Percentiles rank a stretch among this genome's conserved stretches.
phyloP scores from a whole-genome alignment of 2,113 vertebrate species.

The Lasiurus cinereus region DNA sequence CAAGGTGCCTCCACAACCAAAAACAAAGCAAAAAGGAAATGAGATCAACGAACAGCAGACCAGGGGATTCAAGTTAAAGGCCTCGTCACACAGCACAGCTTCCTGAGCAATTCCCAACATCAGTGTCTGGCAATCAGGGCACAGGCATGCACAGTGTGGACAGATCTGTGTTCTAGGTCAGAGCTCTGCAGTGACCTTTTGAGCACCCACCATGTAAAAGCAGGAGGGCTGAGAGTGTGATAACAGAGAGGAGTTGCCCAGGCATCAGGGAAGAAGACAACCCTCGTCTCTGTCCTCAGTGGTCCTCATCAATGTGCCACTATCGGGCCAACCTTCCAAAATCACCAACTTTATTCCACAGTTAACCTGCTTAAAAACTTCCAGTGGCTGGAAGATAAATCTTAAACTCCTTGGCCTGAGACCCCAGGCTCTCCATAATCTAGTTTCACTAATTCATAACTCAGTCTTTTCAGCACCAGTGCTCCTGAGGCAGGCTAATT shows the following conservation, averaged over 20 bases:
- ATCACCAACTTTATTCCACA: background rate
- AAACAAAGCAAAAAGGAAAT: background rate
- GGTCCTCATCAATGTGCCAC: background rate
- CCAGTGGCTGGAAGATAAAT: constrained; percentile 7
- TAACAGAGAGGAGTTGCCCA: background rate
- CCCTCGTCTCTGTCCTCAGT: no score
- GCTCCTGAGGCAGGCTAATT: background rate
- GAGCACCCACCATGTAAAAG: background rate
- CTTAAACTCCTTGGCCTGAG: background rate
- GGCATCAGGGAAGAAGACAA: background rate
- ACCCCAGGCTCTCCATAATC: background rate
- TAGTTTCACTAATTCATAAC: background rate
- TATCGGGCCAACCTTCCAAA: background rate
- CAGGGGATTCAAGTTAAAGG: background rate
- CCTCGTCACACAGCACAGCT: background rate
- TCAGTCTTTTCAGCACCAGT: background rate
- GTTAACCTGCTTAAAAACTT: background rate
- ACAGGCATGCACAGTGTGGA: background rate
- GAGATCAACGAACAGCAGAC: background rate
- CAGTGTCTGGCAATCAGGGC: background rate
- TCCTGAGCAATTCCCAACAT: background rate
- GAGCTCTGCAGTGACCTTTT: background rate
- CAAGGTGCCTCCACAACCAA: background rate
- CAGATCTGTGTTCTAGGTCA: background rate
- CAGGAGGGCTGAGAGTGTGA: rapidly evolving